Conservation (phyloP, 1,140 invertebrate genomes). For the Wiebesia pumilae region DNA sequence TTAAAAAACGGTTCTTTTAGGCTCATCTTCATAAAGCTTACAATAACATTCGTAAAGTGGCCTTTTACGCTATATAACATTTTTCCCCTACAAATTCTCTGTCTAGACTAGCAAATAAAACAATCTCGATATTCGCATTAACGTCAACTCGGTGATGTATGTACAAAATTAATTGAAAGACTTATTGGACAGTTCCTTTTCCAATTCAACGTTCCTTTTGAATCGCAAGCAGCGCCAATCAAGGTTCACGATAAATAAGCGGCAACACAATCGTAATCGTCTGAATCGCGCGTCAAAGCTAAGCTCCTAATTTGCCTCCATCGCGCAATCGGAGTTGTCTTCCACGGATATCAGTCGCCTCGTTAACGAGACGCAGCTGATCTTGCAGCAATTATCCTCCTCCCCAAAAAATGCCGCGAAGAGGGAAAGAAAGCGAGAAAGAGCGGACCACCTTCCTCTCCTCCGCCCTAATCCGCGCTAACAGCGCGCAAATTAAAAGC, state of each 20-base stretch:
- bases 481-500: constrained; percentile 61
- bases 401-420: neutral
- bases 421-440: neutral
- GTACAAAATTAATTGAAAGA: neutral
- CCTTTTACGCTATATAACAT: too few species aligned
- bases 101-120: neutral
- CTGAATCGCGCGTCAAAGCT: constrained; percentile 6
- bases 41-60: too few species aligned
- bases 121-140: neutral
- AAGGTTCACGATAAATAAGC: constrained; percentile 21
- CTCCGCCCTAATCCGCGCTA: constrained; percentile 59
- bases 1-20: too few species aligned
- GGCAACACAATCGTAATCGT: constrained; percentile 12
- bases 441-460: neutral
- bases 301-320: constrained; percentile 6
- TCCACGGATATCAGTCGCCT: neutral
- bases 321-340: neutral
- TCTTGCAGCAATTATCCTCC: constrained; percentile 22
- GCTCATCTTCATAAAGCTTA: too few species aligned
- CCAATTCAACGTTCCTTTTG: neutral
- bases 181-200: neutral
- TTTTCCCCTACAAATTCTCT: too few species aligned
- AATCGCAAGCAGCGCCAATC: neutral
- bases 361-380: constrained; percentile 19
- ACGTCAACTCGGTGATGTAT: neutral